Conservation (phyloP, 2,888 invertebrate genomes). For the Icerya purchasi region DNA sequence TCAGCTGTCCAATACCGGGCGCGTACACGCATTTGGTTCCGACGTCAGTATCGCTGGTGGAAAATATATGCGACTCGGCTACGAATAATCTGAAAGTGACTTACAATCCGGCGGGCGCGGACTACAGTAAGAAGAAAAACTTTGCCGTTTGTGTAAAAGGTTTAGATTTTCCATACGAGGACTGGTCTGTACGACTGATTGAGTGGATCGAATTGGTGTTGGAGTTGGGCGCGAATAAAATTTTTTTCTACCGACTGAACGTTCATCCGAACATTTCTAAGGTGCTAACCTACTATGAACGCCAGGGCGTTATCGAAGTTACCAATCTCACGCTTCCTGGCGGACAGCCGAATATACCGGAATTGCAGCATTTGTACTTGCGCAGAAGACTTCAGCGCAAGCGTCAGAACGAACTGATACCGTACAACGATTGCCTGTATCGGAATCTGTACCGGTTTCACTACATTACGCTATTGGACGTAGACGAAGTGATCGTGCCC, state of each 20-base stretch:
- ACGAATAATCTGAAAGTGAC: slow-evolving; percentile 66
- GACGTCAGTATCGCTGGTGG: slow-evolving; percentile 65
- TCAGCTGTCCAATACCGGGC: slow-evolving; percentile 68
- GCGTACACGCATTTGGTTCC: slow-evolving; percentile 47
- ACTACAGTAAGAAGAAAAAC: slow-evolving; percentile 35
- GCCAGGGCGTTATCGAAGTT: slow-evolving; percentile 44
- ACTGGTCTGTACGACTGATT: slow-evolving; percentile 65
- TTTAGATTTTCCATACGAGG: slow-evolving; percentile 76
- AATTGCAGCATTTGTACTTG: slow-evolving; percentile 70
- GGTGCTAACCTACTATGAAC: slow-evolving; percentile 43
- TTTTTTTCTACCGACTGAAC: slow-evolving; percentile 66
- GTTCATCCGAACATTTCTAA: slow-evolving; percentile 83
- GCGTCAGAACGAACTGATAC: slow-evolving; percentile 81
- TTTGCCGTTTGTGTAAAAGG: slow-evolving; percentile 90
- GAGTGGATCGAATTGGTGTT: slow-evolving; percentile 85
- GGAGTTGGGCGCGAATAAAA: slow-evolving; percentile 71
- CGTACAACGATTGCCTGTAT: slow-evolving; percentile 90
- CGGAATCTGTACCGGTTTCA: slow-evolving; percentile 75
- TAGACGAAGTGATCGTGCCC: slow-evolving; percentile 89
- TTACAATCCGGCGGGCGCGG: slow-evolving; percentile 33
- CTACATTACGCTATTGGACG: slow-evolving; percentile 74
- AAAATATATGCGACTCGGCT: slow-evolving; percentile 62
- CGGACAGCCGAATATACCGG: slow-evolving; percentile 62
- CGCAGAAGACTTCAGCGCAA: slow-evolving; percentile 82
- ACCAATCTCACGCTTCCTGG: slow-evolving; percentile 68